These are phyloP conservation scores for Thamnophis elegans DNA, from an alignment of 2,797 vertebrate genomes.

Conservation along the genomic window DNA sequence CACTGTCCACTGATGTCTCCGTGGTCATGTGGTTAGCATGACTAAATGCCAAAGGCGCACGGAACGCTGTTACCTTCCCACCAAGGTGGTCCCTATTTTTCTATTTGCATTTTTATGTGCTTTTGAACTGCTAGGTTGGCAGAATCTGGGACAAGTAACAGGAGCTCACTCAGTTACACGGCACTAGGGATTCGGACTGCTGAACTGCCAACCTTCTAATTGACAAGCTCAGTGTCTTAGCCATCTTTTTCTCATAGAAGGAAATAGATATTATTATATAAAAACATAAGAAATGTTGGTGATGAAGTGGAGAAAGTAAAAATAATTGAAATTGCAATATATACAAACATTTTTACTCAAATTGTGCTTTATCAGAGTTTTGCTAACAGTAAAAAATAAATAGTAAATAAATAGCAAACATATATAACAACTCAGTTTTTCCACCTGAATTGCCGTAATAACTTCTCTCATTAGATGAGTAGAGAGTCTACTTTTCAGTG, in stretches of 20 bases:
- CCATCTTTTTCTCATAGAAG: neutral
- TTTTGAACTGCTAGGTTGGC: no score
- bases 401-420: neutral
- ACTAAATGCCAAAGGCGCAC: no score
- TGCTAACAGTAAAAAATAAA: neutral
- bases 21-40: no score
- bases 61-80: no score
- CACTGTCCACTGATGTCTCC: no score
- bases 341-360: neutral
- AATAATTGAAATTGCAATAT: neutral
- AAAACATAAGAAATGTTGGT: neutral
- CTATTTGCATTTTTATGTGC: no score
- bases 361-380: neutral
- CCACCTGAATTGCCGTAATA: neutral
- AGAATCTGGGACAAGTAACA: no score
- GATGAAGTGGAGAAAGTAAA: neutral
- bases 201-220: no score
- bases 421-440: neutral
- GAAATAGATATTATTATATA: neutral
- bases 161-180: no score
- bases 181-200: no score
- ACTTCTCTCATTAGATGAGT: neutral
- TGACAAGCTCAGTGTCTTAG: no score
- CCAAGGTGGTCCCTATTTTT: no score
- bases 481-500: neutral